Base-by-base conservation (phyloP, 2,113 vertebrate genomes). In the Tenrec ecaudatus region DNA sequence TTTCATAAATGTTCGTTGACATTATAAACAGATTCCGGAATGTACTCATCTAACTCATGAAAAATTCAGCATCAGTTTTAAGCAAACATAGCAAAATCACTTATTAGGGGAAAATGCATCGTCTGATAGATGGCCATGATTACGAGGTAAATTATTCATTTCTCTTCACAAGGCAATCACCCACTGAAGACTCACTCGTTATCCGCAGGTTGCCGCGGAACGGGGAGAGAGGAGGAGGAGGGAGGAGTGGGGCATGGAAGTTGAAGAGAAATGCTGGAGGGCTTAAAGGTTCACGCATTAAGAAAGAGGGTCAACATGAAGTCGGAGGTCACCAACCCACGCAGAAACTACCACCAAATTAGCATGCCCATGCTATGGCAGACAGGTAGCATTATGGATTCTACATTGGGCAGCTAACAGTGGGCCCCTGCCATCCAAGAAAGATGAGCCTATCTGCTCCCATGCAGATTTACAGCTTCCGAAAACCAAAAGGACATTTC, bases 111-210 rank as follows among this genome's bases (percentile, higher is more conserved):
- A 79, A 95, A 95, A 96, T 90, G 47, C 83, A 53, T 79, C 89
- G 88, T 96, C 93, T 97, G 90, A 97, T 96, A 96, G 94, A 97
- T 96, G 96, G 95, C 94, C 96, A 96, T 97, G 97, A 97, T 98
- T 98, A 97, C 93, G 89, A 96, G 88, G 96, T 98, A 97, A 97
- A 97, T 95, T 96, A 96, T 97, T 97, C 96, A 96, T 90, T 97
- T 97, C 93, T 97, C 96, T 97, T 94, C 95, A 96, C 86, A 92
- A 96, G 97, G 95, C 96, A 97, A 96, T 97, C 96, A 97, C 88
- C 94, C 95, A 93, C 88, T 93, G 95, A 97, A 97, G 93, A 97
- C 81, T 96, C 91, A 77, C 86, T 98, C 85, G 95, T 97, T 97
- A 97, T 97, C 97, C 92, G 96, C 96, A 96, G 95, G 17, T 78